Percentiles rank a stretch among this genome's conserved stretches.
Conservation (phyloP, 2,797 vertebrate genomes). For the Potorous gilbertii region DNA sequence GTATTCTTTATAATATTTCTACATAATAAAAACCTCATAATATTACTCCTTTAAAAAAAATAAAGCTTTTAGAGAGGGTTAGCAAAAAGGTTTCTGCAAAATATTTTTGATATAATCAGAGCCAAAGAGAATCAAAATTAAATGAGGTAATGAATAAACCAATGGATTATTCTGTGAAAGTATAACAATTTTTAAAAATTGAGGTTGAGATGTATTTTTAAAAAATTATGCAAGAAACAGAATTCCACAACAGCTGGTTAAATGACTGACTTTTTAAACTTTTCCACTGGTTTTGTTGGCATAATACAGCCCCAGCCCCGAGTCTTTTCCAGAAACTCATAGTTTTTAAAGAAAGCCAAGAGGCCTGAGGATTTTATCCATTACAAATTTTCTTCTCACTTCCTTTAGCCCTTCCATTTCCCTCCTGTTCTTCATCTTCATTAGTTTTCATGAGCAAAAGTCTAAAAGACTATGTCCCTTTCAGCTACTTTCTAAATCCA, state of each 20-base stretch:
- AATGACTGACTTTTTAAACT: constrained; percentile 9
- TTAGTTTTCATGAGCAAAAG: constrained; percentile 28
- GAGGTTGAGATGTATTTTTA: not conserved
- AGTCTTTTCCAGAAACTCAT: constrained; percentile 14
- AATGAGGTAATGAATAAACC: not conserved
- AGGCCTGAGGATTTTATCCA: not conserved
- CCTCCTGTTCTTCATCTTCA: not conserved
- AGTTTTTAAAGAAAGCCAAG: constrained; percentile 23
- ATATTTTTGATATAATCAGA: not conserved
- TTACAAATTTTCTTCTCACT: constrained; percentile 24
- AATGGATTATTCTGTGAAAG: not conserved
- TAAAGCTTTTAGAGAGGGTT: not conserved
- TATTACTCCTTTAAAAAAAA: not conserved
- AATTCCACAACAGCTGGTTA: not conserved
- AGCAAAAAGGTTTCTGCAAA: not conserved
- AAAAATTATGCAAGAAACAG: not conserved
- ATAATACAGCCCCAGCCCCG: not conserved
- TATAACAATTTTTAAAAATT: not conserved
- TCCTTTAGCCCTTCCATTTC: not conserved
- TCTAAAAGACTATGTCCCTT: constrained; percentile 9
- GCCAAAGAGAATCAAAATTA: not conserved
- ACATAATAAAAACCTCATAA: not conserved
- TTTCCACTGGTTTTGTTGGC: constrained; percentile 5
- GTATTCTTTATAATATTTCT: not conserved
- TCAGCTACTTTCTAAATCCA: constrained; percentile 27